Evolutionary conservation across 2,888 invertebrate genomes (phyloP), one percentile per base, ranked within the genome.

Genomic region (Calameuta pallipes): DNA sequence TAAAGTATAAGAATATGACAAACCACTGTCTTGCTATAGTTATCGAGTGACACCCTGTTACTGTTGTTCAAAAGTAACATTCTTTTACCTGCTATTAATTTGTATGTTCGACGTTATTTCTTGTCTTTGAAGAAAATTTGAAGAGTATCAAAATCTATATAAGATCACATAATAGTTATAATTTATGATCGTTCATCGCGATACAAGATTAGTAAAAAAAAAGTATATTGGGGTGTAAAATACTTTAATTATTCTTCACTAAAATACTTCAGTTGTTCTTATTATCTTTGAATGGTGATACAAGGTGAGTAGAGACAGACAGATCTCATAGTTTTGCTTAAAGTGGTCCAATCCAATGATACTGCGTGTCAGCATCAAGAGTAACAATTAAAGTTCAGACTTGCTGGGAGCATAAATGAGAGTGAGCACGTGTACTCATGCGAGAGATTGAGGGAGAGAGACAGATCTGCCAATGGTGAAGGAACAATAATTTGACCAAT

Each of bases 401-500:
- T 23, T 56, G 56, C 9, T 56, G 23, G 23, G 0, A 56, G 56
- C 9, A 56, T 71, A 31, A 71, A 71, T 3, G 33, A 71, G 31
- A 71, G 31, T 71, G 31, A 56, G 56, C 56, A 56, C 56, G 56
- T 15, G 56, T 9, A 2, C 56, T 56, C 23, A 6, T 56, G 56
- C 23, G 56, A 71, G 31, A 71, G 71, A 71, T 23, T 31, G 71
- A 34, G 71, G 12, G 33, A 70, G 31, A 34, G 31, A 71, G 31
- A 69, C 0, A 31, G 71, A 12, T 71, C 71, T 71, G 33, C 71
- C 71, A 71, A 34, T 71, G 11, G 31, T 71, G 13, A 71, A 68
- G 56, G 76, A 37, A 80, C 69, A 76, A 77, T 78, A 73, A 75
- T 77, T 81, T 74, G 79, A 80, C 79, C 82, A 82, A 82, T 82